Evolutionary conservation across 2,113 vertebrate species (phyloP), one percentile per base, ranked within the genome.

Genomic region (Psittacara wagleri): DNA sequence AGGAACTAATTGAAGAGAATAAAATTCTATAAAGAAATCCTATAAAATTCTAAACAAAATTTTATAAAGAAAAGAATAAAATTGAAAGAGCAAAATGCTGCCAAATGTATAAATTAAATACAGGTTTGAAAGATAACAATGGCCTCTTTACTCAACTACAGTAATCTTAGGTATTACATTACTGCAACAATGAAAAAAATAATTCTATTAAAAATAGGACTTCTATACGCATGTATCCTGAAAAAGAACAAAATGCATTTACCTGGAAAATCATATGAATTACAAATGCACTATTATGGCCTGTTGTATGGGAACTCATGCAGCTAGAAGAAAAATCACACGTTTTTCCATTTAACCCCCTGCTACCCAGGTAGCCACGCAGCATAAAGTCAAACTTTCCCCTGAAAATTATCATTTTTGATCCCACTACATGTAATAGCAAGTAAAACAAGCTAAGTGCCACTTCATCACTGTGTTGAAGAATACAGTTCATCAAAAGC

Each of bases 311-410:
- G 31, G 35, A 75, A 76, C 7, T 66, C 27, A 39, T n/a, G 54
- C 15, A 77, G 28, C 35, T 46, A 16, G 68, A 77, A 64, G 33
- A 70, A 27, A 16, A 4, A 16, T 37, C 25, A 28, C 0, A 0
- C 2, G 2, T 73, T 77, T 84, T 92, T 51, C 44, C 49, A 37
- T 29, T 52, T 81, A 48, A 17, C 13, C n/a, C 35, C 27, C 43
- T 76, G 64, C 43, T 76, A 33, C 52, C 25, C 82, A 54, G 9
- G 9, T 11, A 35, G 48, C 13, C 54, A 35, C 35, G 3, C 2
- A 78, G 18, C 52, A 39, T 10, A 17, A 68, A 68, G 31, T 28
- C 66, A 83, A 14, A 62, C 24, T 68, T 68, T 43, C 24, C 33
- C 23, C 33, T 72, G 24, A 15, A 74, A 44, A 19, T n/a, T 6